Conservation (phyloP, 2,888 invertebrate genomes). For the Melinaea marsaeus region DNA sequence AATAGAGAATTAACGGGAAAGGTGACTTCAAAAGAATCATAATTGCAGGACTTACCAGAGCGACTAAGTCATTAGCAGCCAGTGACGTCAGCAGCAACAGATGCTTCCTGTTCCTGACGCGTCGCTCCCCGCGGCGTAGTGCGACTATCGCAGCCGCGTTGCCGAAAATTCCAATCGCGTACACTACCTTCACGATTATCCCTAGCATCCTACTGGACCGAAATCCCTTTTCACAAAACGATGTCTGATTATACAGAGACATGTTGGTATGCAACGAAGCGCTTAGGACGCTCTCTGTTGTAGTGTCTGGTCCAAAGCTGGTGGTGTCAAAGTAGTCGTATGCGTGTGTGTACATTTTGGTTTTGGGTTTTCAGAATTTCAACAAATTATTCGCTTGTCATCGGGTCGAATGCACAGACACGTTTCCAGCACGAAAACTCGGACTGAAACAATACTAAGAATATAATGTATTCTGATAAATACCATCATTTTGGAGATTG, state of each 20-base stretch:
- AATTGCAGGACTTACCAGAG: conserved; percentile 60
- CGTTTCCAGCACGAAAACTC: too few species aligned
- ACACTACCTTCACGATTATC: conserved; percentile 75
- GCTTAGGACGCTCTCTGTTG: neutral
- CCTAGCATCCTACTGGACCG: conserved; percentile 36
- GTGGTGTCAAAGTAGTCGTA: conserved; percentile 1
- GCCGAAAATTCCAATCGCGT: conserved; percentile 83
- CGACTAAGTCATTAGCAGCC: conserved; percentile 87
- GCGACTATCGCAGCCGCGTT: conserved; percentile 87
- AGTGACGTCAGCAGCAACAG: conserved; percentile 87
- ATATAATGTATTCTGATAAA: too few species aligned
- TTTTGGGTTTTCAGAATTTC: neutral
- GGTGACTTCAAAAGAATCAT: neutral
- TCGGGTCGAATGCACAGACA: too few species aligned
- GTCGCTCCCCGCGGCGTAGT: conserved; percentile 82
- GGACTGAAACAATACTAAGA: too few species aligned
- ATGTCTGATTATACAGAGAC: neutral
- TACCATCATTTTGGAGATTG: too few species aligned
- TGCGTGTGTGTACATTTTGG: neutral
- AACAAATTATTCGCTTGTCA: neutral
- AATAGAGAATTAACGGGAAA: too few species aligned
- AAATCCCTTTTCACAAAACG: neutral
- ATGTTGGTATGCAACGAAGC: neutral
- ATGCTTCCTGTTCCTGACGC: conserved; percentile 87
- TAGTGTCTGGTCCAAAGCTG: neutral